Evolutionary conservation across 2,888 invertebrate genomes (phyloP).

Genomic region (Melangyna quadrimaculata): DNA sequence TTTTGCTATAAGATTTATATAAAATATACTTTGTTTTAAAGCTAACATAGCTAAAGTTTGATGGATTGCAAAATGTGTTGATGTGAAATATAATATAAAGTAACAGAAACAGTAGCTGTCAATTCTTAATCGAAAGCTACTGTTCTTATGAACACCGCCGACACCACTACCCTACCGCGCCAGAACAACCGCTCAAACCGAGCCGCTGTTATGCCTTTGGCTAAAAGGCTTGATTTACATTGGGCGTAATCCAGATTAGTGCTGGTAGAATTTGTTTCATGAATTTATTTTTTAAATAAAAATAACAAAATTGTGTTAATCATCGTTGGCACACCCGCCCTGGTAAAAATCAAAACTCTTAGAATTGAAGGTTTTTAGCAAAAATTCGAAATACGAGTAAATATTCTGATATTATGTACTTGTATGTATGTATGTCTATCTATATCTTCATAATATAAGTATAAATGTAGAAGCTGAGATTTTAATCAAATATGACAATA

Average conservation of each 20-base stretch:
- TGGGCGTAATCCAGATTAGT: neutral
- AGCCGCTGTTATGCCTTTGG: neutral
- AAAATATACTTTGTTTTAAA: constrained; percentile 1
- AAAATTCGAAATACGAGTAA: too few relatives aligned
- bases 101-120: constrained; percentile 15
- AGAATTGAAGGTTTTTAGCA: too few relatives aligned
- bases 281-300: neutral
- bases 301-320: neutral
- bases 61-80: constrained; percentile 23
- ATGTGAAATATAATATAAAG: neutral
- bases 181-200: neutral
- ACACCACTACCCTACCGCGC: neutral
- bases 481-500: too few relatives aligned
- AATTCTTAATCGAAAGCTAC: constrained; percentile 16
- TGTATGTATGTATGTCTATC: too few relatives aligned
- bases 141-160: neutral
- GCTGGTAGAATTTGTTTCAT: neutral
- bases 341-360: too few relatives aligned
- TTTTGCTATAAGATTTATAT: neutral
- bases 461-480: too few relatives aligned
- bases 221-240: neutral
- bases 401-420: too few relatives aligned
- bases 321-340: neutral
- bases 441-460: too few relatives aligned
- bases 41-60: neutral